Base-by-base conservation (phyloP, 2,888 invertebrate genomes). In the Halictus ligatus region DNA sequence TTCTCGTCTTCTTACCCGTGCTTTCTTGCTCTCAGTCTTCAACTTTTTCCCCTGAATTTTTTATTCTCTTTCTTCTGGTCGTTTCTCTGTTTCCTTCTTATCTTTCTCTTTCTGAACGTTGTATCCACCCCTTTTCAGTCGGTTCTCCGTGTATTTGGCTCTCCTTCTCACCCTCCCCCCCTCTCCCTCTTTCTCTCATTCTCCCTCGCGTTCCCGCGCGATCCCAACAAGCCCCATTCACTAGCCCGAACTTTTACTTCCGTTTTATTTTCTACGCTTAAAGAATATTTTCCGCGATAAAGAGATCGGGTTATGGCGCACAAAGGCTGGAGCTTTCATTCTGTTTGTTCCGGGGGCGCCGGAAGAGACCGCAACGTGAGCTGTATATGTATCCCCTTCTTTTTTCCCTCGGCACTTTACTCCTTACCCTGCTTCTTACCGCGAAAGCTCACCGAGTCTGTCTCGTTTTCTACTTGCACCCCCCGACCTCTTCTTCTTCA, bases 241-340 rank as follows among this genome's bases (percentile, higher is more conserved):
- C 89, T 84, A 85, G 48, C 64, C 83, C 87, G 87, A 88, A 91
- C 91, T 91, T 93, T 92, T 89, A 91, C 91, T 92, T 91, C 93
- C 91, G 91, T 93, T 92, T 93, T 92, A 92, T 93, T 93, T 92
- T 90, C 92, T 89, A 91, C 93, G 91, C 91, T 93, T 92, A 90
- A 91, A 91, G 92, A 92, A 93, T 92, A 93, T 92, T 92, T 92
- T 86, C 91, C 88, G 92, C 91, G 92, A 92, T 93, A 91, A 93
- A 91, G 92, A 92, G 91, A 93, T 92, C 91, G 91, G 90, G 90
- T 93, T 92, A 90, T 91, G 89, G 88, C 88, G 87, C 89, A 90
- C 89, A 92, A 90, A 90, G 89, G 86, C 88, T 74, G 86, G 85
- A 84, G 92, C 91, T 92, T 91, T 92, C 91, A 90, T 89, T 92